Conservation (phyloP, 2,113 vertebrate genomes). For the Pollachius pollachius region DNA sequence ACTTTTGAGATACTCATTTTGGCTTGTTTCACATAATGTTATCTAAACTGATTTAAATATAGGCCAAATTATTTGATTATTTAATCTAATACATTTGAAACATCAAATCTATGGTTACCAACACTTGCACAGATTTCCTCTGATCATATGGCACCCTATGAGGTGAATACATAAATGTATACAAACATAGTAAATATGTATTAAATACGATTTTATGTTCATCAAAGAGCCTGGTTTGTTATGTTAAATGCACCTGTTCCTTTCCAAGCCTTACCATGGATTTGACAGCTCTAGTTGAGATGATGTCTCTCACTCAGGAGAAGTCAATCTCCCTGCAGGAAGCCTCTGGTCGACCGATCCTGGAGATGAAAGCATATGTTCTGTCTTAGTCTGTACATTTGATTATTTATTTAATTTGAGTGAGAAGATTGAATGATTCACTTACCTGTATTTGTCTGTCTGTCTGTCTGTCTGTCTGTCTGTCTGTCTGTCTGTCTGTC, state of each 20-base stretch:
- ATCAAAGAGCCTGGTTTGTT: constrained; percentile 56
- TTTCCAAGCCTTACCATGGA: constrained; percentile 22
- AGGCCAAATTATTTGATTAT: background rate
- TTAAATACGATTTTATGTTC: constrained; percentile 67
- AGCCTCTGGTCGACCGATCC: constrained; percentile 45
- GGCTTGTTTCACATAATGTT: too few relatives aligned
- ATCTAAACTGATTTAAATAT: background rate
- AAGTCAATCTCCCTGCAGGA: constrained; percentile 39
- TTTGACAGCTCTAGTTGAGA: constrained; percentile 37
- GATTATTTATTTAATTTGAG: constrained; percentile 9
- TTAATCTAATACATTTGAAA: constrained; percentile 22
- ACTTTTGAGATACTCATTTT: too few relatives aligned
- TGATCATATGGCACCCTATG: constrained; percentile 10
- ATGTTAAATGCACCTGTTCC: constrained; percentile 59
- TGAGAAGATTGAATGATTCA: constrained; percentile 29
- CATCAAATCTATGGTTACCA: constrained; percentile 49
- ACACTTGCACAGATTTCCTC: constrained; percentile 33
- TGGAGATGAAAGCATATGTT: constrained; percentile 52
- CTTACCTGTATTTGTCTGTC: constrained; percentile 30
- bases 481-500: background rate
- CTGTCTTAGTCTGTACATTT: constrained; percentile 46
- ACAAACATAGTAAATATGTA: constrained; percentile 46
- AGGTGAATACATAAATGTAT: constrained; percentile 44
- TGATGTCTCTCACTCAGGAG: constrained; percentile 49
- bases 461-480: constrained; percentile 1